Conservation (phyloP, 2,113 vertebrate species). For the Lates calcarifer region DNA sequence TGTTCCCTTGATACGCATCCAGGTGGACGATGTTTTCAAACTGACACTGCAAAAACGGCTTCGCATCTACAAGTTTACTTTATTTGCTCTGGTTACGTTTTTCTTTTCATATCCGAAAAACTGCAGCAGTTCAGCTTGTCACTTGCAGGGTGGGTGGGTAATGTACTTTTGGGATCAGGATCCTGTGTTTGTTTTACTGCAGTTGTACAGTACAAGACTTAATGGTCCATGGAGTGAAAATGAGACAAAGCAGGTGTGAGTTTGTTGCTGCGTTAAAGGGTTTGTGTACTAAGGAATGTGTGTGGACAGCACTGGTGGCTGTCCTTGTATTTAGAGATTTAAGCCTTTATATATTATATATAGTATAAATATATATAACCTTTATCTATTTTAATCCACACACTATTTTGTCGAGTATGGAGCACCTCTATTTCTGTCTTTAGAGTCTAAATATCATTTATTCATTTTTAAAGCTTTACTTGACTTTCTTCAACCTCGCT, state of each 20-base stretch:
- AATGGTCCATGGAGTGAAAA: slow-evolving; percentile 45
- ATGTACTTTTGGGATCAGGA: slow-evolving; percentile 32
- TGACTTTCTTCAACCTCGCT: slow-evolving; percentile 53
- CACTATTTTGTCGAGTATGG: slow-evolving; percentile 72
- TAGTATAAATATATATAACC: slow-evolving; percentile 67
- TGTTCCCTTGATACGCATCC: not conserved
- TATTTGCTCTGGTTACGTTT: not conserved
- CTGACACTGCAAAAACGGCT: slow-evolving; percentile 1
- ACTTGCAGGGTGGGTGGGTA: not conserved
- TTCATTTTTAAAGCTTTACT: slow-evolving; percentile 63
- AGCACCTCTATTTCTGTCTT: slow-evolving; percentile 69
- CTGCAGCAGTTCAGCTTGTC: slow-evolving; percentile 23
- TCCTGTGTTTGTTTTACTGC: slow-evolving; percentile 41
- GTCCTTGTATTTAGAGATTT: slow-evolving; percentile 71
- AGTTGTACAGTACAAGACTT: slow-evolving; percentile 30
- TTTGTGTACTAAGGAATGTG: slow-evolving; percentile 73
- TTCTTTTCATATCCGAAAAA: slow-evolving; percentile 4
- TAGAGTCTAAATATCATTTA: slow-evolving; percentile 54
- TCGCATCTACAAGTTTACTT: not conserved
- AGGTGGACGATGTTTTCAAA: not conserved
- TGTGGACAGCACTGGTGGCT: slow-evolving; percentile 81
- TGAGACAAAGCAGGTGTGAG: slow-evolving; percentile 61
- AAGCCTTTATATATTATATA: slow-evolving; percentile 77
- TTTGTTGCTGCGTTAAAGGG: slow-evolving; percentile 61
- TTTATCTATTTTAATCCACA: slow-evolving; percentile 77